Base-by-base conservation (phyloP, 2,113 vertebrate species). In the Pangasianodon hypophthalmus region DNA sequence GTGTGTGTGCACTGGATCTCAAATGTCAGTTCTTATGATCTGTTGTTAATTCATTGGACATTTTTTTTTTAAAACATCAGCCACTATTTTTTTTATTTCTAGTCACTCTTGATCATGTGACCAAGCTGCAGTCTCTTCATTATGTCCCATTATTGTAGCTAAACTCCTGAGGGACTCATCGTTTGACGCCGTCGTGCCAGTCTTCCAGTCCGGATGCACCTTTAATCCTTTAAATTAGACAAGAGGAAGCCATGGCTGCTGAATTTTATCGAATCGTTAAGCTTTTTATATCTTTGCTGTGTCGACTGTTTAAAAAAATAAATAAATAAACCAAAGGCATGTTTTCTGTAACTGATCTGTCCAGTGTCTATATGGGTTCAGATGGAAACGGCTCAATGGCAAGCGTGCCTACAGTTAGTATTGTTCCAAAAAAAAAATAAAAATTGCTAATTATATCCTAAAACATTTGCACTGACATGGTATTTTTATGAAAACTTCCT, bases 391-490 rank as follows among this genome's bases (percentile, higher is more conserved):
- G 58, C 24, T 29, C 58, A 81, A 29, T 64, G 56, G 56, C 86
- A 21, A 50, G 37, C 37, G 50, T 48, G 58, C 56, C 16, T 11
- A 26, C 54, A 8, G 58, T 79, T 21, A 81, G 67, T 58, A 73
- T 41, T 88, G 60, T 88, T 81, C 16, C 5, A 56, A 60, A 56
- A 60, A 24, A 64, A 10, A 64, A 19, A 52, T 19, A 16, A 19
- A 26, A 62, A 32, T 16, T 37, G 80, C 64, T 90, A 84, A 79
- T 67, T 92, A 88, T 92, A 92, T 94, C 90, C 91, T 4, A 79
- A 81, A 84, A 9, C 75, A 90, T 95, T 95, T 95, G 94, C 92
- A 95, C 94, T 92, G 62, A 87, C 93, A 91, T 93, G 50, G 88
- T 94, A 92, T 95, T 93, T 88, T 88, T 89, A 91, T 26, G 93